Conservation (phyloP, 23 tunicate species). For the Ciona savignyi region DNA sequence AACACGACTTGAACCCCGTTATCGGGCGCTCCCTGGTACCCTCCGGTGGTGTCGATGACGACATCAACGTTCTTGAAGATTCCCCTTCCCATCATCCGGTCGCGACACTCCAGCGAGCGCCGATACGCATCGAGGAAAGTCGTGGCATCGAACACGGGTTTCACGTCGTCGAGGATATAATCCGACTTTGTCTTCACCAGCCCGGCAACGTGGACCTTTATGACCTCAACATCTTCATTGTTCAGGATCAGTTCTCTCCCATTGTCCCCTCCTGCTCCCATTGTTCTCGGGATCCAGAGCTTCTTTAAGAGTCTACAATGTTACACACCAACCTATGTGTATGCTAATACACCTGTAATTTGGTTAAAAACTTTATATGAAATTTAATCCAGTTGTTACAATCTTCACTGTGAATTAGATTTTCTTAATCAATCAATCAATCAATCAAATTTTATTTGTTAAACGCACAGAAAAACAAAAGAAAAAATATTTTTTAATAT, state of each 20-base stretch:
- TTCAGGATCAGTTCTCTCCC: slow-evolving; percentile 23
- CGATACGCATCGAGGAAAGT: slow-evolving; percentile 64
- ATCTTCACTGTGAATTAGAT: no score
- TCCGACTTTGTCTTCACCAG: slow-evolving; percentile 65
- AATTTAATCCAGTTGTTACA: no score
- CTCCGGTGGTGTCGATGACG: slow-evolving; percentile 65
- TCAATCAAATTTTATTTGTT: no score
- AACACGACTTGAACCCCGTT: slow-evolving; percentile 68
- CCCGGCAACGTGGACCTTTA: slow-evolving; percentile 70
- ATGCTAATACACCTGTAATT: no score
- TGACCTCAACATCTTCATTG: slow-evolving; percentile 51
- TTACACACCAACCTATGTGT: no score
- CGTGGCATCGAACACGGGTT: slow-evolving; percentile 39
- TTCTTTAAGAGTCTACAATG: no score
- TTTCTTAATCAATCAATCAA: no score
- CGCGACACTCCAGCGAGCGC: slow-evolving; percentile 33
- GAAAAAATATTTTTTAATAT: no score
- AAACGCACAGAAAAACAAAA: no score
- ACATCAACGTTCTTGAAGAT: slow-evolving; percentile 66
- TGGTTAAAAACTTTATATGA: no score
- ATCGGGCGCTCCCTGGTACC: slow-evolving; percentile 6
- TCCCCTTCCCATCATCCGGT: slow-evolving; percentile 43
- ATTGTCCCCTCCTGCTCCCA: not conserved
- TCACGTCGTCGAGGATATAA: slow-evolving; percentile 38
- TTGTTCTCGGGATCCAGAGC: no score